Evolutionary conservation across 2,113 vertebrate genomes (phyloP).

Genomic region (Hassar affinis): DNA sequence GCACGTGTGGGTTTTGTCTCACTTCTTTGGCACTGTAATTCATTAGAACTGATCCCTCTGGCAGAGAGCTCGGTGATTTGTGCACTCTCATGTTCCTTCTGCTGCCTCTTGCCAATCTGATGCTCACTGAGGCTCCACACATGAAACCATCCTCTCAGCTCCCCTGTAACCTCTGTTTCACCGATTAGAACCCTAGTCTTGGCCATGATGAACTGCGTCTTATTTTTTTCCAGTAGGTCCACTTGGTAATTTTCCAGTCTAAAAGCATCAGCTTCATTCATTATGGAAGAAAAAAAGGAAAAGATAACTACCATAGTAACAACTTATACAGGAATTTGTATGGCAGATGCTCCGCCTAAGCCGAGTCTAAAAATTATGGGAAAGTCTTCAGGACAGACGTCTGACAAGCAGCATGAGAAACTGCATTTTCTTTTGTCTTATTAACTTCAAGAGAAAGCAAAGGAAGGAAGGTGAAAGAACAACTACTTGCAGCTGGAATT

Average conservation of each 20-base stretch:
- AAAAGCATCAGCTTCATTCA: background rate
- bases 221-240: background rate
- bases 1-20: background rate
- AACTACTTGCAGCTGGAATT: background rate
- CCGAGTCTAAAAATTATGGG: background rate
- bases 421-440: background rate
- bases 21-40: constrained; percentile 10
- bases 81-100: constrained; percentile 3
- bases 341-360: background rate
- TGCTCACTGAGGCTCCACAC: background rate
- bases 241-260: background rate
- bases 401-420: no score
- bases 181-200: background rate
- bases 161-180: background rate
- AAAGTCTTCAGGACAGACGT: background rate
- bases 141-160: background rate
- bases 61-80: constrained; percentile 14
- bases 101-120: background rate
- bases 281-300: background rate
- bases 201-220: background rate
- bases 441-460: background rate
- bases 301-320: no score
- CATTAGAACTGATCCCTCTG: constrained; percentile 21
- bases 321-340: background rate
- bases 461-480: background rate